These are phyloP conservation scores for Gadopsis bispinosus DNA, from an alignment of 2,797 vertebrate genomes.

Conservation along the genomic window DNA sequence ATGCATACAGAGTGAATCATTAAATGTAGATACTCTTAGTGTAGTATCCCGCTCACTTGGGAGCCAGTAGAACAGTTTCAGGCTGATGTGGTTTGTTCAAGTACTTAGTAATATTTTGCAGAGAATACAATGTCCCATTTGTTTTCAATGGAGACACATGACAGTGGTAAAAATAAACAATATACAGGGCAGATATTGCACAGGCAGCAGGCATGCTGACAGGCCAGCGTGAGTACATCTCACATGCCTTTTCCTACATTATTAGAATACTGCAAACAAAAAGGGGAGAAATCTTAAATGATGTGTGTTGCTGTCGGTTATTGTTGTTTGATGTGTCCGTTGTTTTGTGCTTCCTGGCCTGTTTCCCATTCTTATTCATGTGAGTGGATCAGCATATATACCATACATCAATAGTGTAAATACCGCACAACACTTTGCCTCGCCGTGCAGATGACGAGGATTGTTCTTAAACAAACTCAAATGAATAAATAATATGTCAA, in stretches of 20 bases:
- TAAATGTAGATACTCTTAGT: conserved; percentile 69
- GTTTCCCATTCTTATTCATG: conserved; percentile 72
- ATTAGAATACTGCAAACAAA: conserved; percentile 52
- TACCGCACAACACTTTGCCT: conserved; percentile 63
- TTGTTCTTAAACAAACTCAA: conserved; percentile 79
- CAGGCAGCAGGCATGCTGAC: not conserved
- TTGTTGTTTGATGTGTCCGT: conserved; percentile 60
- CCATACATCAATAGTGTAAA: conserved; percentile 79
- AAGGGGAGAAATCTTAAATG: not conserved
- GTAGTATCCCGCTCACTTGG: conserved; percentile 29
- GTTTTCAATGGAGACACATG: conserved; percentile 24
- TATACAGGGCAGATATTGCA: conserved; percentile 5
- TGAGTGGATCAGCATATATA: conserved; percentile 71
- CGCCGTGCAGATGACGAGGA: conserved; percentile 61
- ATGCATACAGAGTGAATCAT: conserved; percentile 77
- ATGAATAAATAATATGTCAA: conserved; percentile 80
- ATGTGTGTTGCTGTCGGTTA: conserved; percentile 41
- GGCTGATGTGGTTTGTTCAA: conserved; percentile 20
- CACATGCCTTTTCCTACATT: conserved; percentile 12
- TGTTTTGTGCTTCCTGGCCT: conserved; percentile 54
- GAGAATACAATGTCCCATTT: conserved; percentile 20
- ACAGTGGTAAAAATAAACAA: conserved; percentile 12
- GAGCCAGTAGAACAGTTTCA: conserved; percentile 29
- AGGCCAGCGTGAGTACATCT: not conserved
- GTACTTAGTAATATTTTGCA: conserved; percentile 32